Base-by-base conservation (phyloP, 2,888 invertebrate species). In the Lithophane ornitopus region DNA sequence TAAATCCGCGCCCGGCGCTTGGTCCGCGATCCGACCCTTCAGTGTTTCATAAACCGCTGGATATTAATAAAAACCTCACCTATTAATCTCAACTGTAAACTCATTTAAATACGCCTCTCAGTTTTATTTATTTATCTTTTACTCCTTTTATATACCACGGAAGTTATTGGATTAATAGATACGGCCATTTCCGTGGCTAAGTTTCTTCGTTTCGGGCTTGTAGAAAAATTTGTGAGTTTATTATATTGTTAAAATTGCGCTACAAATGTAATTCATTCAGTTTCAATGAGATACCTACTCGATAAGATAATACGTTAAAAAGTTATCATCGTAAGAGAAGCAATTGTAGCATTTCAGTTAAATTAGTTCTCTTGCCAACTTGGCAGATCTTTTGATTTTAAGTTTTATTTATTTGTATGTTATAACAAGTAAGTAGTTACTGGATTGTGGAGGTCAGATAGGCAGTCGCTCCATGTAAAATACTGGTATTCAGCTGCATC, bases 11-110 rank as follows among this genome's bases (percentile, higher is more conserved):
- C 87, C 94, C 92, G 92, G 92, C 59, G 3, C 54, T 69, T 72
- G 74, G 84, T 78, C 84, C 84, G 82, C 62, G 72, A 79, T 89
- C 71, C 91, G 90, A 90, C 94, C 94, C 92, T 90, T 88, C 89
- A 89, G 87, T 87, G 85, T 91, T 92, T 92, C 89, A 92, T 91
- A 88, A 93, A 90, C 92, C 93, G 88, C 91, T 70, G 90, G 89
- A 87, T 93, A 93, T 93, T 93, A 94, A 92, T 94, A 94, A 94
- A 93, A 93, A 93, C 91, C 92, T 90, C 90, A 92, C 91, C 92
- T 93, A 94, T 95, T 94, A 94, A 95, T 94, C 93, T 92, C 84
- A 87, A 91, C 91, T 91, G 91, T 91, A 88, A 92, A 93, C 93
- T 93, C 91, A 91, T 93, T 94, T 93, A 90, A 90, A 91, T 91